Evolutionary conservation across 2,797 vertebrate species (phyloP).

Genomic region (Lepus townsendii): DNA sequence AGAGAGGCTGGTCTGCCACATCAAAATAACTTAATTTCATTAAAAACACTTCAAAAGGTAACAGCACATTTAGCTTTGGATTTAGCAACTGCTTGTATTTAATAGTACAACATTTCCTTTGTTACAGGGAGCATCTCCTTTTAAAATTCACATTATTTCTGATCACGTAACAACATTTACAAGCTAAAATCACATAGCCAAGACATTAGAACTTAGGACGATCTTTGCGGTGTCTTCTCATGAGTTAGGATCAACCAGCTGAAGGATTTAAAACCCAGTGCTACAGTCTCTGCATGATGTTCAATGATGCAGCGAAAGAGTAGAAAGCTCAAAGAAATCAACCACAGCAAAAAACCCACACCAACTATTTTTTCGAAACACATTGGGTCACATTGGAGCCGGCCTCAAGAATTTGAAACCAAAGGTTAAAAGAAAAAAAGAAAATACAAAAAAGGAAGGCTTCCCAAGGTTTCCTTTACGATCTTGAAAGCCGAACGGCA

Average conservation of each 20-base stretch:
- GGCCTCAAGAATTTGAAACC: neutral
- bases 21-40: neutral
- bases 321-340: neutral
- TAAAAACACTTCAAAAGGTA: neutral
- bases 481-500: neutral
- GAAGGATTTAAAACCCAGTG: neutral
- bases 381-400: too few species aligned
- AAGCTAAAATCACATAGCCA: neutral
- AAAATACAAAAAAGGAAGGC: neutral
- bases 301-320: slow-evolving; percentile 19
- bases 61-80: neutral
- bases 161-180: neutral
- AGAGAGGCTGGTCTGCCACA: neutral
- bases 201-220: neutral
- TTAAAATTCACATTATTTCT: neutral
- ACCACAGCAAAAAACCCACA: neutral
- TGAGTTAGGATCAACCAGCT: neutral
- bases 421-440: neutral
- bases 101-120: neutral
- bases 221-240: neutral
- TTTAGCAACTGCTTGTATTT: neutral
- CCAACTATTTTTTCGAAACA: neutral
- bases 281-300: neutral
- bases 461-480: neutral
- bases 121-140: neutral